Percentiles rank a stretch among this genome's conserved stretches.
phyloP scores from a whole-genome alignment of 2,888 invertebrate genomes.

The Eupelmus urozonus region DNA sequence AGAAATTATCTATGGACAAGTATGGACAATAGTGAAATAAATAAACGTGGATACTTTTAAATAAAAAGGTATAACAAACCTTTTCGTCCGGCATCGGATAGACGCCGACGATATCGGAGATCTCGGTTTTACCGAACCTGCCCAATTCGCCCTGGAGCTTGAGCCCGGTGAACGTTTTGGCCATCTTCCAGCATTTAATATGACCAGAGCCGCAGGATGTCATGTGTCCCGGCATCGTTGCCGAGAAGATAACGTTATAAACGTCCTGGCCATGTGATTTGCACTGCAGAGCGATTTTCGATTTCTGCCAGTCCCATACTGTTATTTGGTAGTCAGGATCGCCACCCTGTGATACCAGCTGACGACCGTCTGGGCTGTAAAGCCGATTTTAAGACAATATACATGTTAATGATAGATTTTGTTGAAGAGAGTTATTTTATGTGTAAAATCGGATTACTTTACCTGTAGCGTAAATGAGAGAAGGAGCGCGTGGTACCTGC shows the following conservation, averaged over 20 bases:
- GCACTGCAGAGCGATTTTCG: slow-evolving; percentile 86
- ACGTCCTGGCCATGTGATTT: slow-evolving; percentile 92
- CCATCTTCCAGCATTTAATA: slow-evolving; percentile 96
- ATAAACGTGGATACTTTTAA: no score
- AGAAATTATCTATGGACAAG: slow-evolving; percentile 83
- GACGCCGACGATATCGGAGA: slow-evolving; percentile 91
- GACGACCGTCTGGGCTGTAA: slow-evolving; percentile 86
- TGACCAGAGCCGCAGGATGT: slow-evolving; percentile 88
- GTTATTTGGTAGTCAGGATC: slow-evolving; percentile 93
- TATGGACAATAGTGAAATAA: no score
- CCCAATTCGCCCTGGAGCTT: slow-evolving; percentile 94
- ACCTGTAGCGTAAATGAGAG: slow-evolving; percentile 87
- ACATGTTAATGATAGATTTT: background rate
- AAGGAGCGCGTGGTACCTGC: slow-evolving; percentile 88
- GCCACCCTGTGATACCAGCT: slow-evolving; percentile 90
- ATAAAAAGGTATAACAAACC: slow-evolving; percentile 71
- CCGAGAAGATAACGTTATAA: slow-evolving; percentile 88
- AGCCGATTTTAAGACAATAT: background rate
- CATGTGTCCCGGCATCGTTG: slow-evolving; percentile 87
- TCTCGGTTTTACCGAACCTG: slow-evolving; percentile 94
- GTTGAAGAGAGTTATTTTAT: background rate
- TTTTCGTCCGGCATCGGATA: slow-evolving; percentile 94
- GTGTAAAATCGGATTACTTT: no score
- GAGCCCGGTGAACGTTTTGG: slow-evolving; percentile 91
- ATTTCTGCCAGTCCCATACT: slow-evolving; percentile 91